phyloP scores from a whole-genome alignment of 2,113 vertebrate genomes.

The Trachemys scripta region DNA sequence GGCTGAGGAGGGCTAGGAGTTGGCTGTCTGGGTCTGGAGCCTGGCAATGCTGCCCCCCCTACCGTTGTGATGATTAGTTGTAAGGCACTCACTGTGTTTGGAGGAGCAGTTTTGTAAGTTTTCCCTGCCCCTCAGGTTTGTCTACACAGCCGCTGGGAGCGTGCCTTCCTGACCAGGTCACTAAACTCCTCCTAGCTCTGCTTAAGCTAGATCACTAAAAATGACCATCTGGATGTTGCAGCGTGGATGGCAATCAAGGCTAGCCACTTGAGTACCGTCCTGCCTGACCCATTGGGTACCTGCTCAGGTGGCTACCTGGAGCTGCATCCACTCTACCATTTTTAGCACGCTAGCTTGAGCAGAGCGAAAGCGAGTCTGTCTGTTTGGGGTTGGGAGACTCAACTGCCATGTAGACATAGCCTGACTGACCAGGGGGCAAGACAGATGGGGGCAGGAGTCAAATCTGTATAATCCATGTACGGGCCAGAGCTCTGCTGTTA shows the following conservation, averaged over 20 bases:
- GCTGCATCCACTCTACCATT: neutral
- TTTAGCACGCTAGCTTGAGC: neutral
- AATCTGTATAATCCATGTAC: neutral
- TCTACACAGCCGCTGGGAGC: no score
- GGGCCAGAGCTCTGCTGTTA: neutral
- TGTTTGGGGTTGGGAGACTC: neutral
- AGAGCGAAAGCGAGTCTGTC: neutral
- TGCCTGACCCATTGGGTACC: neutral
- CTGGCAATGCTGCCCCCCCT: neutral
- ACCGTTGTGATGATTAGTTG: neutral
- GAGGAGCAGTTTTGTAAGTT: neutral
- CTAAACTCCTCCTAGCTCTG: neutral
- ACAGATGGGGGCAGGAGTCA: neutral
- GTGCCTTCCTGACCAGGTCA: neutral
- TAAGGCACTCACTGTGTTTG: neutral
- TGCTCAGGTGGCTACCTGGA: neutral
- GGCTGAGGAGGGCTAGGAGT: neutral
- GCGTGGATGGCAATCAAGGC: neutral
- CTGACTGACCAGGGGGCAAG: neutral
- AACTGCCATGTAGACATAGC: neutral
- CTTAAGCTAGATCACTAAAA: neutral
- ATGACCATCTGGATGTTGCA: neutral
- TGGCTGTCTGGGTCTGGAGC: neutral
- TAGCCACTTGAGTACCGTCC: neutral
- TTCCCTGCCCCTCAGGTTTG: neutral